Conservation (phyloP, 2,797 vertebrate species). For the Falco concolor region DNA sequence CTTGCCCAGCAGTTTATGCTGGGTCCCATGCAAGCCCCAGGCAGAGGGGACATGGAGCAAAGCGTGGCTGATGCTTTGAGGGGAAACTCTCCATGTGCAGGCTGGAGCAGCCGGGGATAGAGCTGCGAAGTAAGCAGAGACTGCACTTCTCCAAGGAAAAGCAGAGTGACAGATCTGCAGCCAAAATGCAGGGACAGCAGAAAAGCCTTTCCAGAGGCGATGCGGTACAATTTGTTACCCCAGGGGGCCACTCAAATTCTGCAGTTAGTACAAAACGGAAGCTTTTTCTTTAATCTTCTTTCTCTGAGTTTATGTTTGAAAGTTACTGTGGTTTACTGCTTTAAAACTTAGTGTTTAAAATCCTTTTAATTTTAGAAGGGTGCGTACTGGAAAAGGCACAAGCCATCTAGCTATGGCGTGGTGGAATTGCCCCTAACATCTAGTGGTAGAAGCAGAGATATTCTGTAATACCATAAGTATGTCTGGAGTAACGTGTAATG, state of each 20-base stretch:
- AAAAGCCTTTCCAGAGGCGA: background rate
- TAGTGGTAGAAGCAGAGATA: background rate
- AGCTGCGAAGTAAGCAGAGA: background rate
- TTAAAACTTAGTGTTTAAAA: background rate
- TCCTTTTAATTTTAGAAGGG: background rate
- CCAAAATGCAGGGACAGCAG: background rate
- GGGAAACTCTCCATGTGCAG: background rate
- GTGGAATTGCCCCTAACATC: background rate
- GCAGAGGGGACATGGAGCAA: background rate
- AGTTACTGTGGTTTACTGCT: background rate
- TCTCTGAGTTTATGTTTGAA: background rate
- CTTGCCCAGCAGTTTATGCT: background rate
- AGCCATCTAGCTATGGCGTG: background rate
- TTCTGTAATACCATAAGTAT: background rate
- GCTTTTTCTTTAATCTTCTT: background rate
- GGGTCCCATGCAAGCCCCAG: rapidly evolving
- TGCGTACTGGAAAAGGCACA: background rate
- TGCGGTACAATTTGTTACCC: background rate
- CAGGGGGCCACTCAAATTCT: background rate
- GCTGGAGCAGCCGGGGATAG: background rate
- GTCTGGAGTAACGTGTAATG: background rate
- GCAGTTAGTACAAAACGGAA: background rate
- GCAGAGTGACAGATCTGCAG: background rate
- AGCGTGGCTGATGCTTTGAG: background rate
- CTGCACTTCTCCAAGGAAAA: background rate